Base-by-base conservation (phyloP, 2,888 invertebrate genomes). In the Thysanoteuthis rhombus region DNA sequence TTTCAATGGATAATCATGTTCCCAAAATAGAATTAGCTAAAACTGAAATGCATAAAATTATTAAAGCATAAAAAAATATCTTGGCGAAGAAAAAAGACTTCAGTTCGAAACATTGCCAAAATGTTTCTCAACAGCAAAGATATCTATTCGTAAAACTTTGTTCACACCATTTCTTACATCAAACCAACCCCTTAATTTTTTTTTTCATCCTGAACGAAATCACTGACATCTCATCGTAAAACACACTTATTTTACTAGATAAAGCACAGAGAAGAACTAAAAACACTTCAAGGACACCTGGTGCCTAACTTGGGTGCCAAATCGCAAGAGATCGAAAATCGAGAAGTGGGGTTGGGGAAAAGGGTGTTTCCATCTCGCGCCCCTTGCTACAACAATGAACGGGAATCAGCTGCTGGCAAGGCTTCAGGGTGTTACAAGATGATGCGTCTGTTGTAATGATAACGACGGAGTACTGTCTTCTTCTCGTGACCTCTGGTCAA, bases 291-390 rank as follows among this genome's bases (percentile, higher is more conserved):
- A 36, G 12, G n/a, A 32, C 75, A 75, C 75, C 75, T 75, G 75
- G 75, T 75, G 75, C 6, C n/a, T 75, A n/a, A 75, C 1, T 75
- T 36, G 0, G n/a, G 1, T 75, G n/a, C n/a, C 75, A 75, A 32
- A 58, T 58, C 8, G 58, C 32, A 58, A 58, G 16, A 75, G 16
- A 75, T 75, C 75, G 75, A 75, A 75, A 75, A n/a, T 75, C n/a
- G n/a, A 75, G 10, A 1, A n/a, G 16, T 0, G 8, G n/a, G n/a
- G 12, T 75, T 0, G 1, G 75, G 8, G 12, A 19, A 1, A n/a
- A 0, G n/a, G 2, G n/a, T 52, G 12, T n/a, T 75, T 12, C 75
- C 10, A 12, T 1, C n/a, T 3, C 75, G n/a, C 22, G n/a, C n/a
- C 4, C n/a, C n/a, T 6, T n/a, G 12, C 36, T 75, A n/a, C 75